Conservation (phyloP, 1,140 invertebrate genomes). For the Drusus annulatus region DNA sequence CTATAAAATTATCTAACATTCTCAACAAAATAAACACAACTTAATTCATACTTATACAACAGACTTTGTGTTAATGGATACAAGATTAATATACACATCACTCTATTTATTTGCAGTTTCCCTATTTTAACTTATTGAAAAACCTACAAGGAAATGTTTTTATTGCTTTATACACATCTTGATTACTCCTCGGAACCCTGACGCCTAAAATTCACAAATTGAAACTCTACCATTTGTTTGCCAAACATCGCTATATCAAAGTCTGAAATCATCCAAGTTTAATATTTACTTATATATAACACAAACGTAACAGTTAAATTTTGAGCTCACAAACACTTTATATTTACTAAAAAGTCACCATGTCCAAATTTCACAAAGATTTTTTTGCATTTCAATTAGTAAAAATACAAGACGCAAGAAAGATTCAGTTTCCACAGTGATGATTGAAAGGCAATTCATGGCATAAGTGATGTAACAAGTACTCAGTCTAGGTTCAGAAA, state of each 20-base stretch:
- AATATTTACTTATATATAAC: not conserved
- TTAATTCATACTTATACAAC: conserved; percentile 30
- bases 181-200: not conserved
- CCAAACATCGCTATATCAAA: not conserved
- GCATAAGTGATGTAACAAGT: not conserved
- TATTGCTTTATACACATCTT: conserved; percentile 42
- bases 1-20: conserved; percentile 38
- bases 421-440: not conserved
- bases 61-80: conserved; percentile 13
- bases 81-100: conserved; percentile 8
- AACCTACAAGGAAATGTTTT: conserved; percentile 16
- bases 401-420: conserved; percentile 1
- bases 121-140: conserved; percentile 19
- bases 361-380: conserved; percentile 5
- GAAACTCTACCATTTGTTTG: too few species aligned
- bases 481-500: conserved; percentile 15
- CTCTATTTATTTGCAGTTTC: not conserved
- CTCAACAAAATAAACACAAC: conserved; percentile 35
- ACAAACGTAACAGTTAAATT: not conserved
- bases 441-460: conserved; percentile 2
- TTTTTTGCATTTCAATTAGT: not conserved
- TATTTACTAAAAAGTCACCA: conserved; percentile 2
- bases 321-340: not conserved
- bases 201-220: not conserved
- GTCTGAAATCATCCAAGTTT: not conserved